A percentile compares a stretch with the other conserved stretches of the same genome.
Evolutionary conservation across 2,888 invertebrate species (phyloP).

Genomic region (Hypselothyrea guttata): DNA sequence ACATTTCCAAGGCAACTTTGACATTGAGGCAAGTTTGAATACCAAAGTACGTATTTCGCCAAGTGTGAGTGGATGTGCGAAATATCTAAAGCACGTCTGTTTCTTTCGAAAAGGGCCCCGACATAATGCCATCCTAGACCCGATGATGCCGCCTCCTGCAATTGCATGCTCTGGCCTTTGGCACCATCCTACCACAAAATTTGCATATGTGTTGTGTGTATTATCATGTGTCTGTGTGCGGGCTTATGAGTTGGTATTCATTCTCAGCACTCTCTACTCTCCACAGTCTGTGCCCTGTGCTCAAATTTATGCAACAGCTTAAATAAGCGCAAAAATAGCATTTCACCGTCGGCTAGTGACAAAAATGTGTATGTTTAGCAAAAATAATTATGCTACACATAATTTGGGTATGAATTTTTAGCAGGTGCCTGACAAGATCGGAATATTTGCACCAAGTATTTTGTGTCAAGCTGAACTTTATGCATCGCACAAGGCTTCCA

Average conservation of each 20-base stretch:
- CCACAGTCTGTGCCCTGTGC: no score
- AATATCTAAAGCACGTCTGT: conserved; percentile 60
- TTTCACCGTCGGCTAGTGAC: conserved; percentile 64
- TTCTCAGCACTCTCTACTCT: no score
- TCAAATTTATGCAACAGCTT: conserved; percentile 76
- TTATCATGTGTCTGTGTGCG: conserved; percentile 18
- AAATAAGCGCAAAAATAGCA: conserved; percentile 75
- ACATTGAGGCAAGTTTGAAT: conserved; percentile 52
- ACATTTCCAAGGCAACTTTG: conserved; percentile 65
- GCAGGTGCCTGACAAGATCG: conserved; percentile 9
- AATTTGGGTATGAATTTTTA: conserved; percentile 14
- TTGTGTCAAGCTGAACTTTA: conserved; percentile 53
- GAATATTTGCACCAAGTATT: conserved; percentile 28
- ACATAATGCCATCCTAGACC: conserved; percentile 48
- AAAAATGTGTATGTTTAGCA: conserved; percentile 54
- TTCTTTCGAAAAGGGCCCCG: conserved; percentile 40
- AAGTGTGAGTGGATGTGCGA: conserved; percentile 24
- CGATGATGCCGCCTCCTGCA: conserved; percentile 52
- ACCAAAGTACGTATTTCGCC: conserved; percentile 8
- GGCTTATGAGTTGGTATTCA: conserved; percentile 37
- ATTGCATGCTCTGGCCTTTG: conserved; percentile 58
- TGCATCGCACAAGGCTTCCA: conserved; percentile 50
- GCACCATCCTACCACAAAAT: conserved; percentile 47
- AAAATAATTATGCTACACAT: conserved; percentile 67
- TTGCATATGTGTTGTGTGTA: conserved; percentile 60